Conservation (phyloP, 2,113 vertebrate species). For the Corydoras sp. region DNA sequence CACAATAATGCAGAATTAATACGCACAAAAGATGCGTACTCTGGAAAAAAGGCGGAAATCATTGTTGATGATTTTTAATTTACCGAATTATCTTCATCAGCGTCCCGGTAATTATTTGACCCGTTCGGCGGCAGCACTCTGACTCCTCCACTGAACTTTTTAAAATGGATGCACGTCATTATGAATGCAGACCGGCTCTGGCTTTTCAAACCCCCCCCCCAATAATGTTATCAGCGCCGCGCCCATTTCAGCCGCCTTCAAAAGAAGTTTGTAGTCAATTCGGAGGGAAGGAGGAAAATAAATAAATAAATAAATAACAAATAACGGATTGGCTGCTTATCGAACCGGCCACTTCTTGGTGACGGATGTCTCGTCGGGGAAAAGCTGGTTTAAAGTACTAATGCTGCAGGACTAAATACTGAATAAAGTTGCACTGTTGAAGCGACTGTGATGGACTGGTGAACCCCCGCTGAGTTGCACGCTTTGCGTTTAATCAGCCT, state of each 20-base stretch:
- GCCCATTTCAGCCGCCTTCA: slow-evolving; percentile 6
- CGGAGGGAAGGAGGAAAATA: no score
- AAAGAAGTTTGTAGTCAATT: background rate
- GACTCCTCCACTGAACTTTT: slow-evolving; percentile 27
- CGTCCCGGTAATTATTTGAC: slow-evolving; percentile 43
- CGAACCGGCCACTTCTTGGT: background rate
- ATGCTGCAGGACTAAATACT: background rate
- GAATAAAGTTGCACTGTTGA: background rate
- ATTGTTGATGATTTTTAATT: slow-evolving; percentile 47
- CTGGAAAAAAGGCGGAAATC: slow-evolving; percentile 24
- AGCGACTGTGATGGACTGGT: slow-evolving; percentile 31
- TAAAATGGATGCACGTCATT: slow-evolving; percentile 18
- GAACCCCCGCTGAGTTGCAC: slow-evolving; percentile 58
- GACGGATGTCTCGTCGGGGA: no score
- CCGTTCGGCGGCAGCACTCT: slow-evolving; percentile 23
- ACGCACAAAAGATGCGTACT: slow-evolving; percentile 44
- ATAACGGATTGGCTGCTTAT: background rate
- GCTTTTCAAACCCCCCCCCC: background rate
- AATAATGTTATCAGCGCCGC: slow-evolving; percentile 16
- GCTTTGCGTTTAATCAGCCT: slow-evolving; percentile 63
- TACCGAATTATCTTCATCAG: slow-evolving; percentile 46
- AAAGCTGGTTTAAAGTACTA: background rate
- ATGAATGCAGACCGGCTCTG: background rate
- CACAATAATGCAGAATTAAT: slow-evolving; percentile 47
- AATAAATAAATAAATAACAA: no score